Evolutionary conservation across 1,140 invertebrate genomes (phyloP).

Genomic region (Liolophura sinensis): DNA sequence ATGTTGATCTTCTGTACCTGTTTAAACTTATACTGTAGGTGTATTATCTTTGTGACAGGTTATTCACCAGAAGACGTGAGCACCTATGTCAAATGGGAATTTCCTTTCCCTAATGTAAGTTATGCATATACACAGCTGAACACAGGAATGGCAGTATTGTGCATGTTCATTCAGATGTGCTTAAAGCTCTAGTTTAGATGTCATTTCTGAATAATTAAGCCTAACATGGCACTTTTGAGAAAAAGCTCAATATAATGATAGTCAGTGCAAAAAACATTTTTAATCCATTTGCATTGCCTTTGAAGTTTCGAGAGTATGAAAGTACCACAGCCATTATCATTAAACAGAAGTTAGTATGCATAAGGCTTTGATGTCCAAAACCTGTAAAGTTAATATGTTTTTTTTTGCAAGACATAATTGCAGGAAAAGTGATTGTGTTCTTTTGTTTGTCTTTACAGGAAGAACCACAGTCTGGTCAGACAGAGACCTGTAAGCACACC

Average conservation of each 20-base stretch:
- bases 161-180: too few relatives aligned
- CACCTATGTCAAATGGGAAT: constrained; percentile 92
- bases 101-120: constrained; percentile 85
- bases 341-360: neutral
- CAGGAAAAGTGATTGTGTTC: constrained; percentile 19
- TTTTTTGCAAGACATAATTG: constrained; percentile 18
- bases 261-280: neutral
- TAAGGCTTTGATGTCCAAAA: neutral
- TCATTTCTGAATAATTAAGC: too few relatives aligned
- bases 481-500: constrained; percentile 77
- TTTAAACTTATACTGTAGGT: constrained; percentile 27
- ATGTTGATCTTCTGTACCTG: neutral
- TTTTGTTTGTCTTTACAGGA: constrained; percentile 65
- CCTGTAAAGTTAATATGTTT: neutral
- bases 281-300: neutral
- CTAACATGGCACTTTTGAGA: too few relatives aligned
- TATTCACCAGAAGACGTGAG: constrained; percentile 86
- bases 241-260: too few relatives aligned
- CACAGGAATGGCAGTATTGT: too few relatives aligned
- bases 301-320: neutral
- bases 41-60: constrained; percentile 60
- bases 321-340: neutral
- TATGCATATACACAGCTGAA: neutral
- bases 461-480: constrained; percentile 75
- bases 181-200: too few relatives aligned